Evolutionary conservation across 2,113 vertebrate species (phyloP).

Genomic region (Rhegmatorhina hoffmannsi): DNA sequence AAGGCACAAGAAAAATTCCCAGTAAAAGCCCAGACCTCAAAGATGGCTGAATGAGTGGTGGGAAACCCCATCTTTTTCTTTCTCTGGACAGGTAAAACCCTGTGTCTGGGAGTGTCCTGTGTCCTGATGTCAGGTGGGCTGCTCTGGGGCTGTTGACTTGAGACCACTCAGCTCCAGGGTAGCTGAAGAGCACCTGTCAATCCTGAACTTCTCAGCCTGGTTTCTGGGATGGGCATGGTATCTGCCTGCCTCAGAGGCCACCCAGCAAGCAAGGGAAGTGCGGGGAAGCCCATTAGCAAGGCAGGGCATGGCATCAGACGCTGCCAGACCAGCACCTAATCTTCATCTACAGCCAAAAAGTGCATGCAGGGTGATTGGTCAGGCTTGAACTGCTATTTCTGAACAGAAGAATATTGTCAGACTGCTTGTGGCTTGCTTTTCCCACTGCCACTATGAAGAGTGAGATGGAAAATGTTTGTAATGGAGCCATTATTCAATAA

Average conservation of each 20-base stretch:
- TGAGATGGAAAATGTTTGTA: not conserved
- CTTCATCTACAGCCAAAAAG: not conserved
- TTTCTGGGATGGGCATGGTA: not conserved
- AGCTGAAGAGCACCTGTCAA: not conserved
- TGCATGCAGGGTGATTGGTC: accelerated
- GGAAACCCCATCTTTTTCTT: not conserved
- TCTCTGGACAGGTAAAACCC: not conserved
- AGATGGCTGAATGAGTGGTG: not conserved
- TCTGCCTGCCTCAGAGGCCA: not conserved
- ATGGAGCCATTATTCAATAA: not conserved
- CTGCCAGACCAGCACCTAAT: not conserved
- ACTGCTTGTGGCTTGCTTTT: not conserved
- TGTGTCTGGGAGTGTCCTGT: accelerated
- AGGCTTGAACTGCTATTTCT: not conserved
- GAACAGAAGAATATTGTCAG: not conserved
- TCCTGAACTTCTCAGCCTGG: not conserved
- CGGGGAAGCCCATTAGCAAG: not conserved
- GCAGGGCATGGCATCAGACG: not conserved
- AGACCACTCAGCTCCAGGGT: accelerated
- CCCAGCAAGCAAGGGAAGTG: not conserved
- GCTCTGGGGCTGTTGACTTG: not conserved
- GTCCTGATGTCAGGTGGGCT: not conserved
- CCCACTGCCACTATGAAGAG: not conserved
- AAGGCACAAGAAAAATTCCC: not conserved
- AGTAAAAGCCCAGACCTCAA: not conserved